These are phyloP conservation scores for Lophochroa leadbeateri DNA, from an alignment of 2,113 vertebrate species.

Conservation along the genomic window DNA sequence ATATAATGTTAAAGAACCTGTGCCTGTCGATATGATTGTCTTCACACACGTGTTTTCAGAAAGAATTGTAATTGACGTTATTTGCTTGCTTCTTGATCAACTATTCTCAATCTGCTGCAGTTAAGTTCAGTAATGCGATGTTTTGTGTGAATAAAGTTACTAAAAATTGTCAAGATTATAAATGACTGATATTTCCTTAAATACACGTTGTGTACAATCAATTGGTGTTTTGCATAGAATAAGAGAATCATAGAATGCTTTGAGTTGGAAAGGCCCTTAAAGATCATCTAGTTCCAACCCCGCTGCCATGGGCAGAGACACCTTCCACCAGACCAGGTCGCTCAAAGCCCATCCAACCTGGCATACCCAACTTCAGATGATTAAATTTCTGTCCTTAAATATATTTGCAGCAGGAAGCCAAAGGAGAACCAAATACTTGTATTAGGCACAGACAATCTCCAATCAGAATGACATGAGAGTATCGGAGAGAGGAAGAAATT, in stretches of 20 bases:
- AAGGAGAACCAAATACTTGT: background rate
- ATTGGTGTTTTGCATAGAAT: background rate
- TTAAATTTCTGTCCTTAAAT: background rate
- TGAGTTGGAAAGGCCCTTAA: background rate
- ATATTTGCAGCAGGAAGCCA: background rate
- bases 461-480: background rate
- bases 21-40: fast-evolving
- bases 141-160: background rate
- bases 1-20: background rate
- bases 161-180: background rate
- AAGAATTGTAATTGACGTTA: background rate
- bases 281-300: background rate
- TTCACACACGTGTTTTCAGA: background rate
- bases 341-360: background rate
- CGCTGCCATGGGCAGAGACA: background rate
- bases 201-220: background rate
- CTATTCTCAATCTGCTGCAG: background rate
- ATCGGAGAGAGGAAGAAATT: background rate
- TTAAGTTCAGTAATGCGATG: background rate
- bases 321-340: background rate
- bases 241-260: background rate
- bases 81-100: background rate
- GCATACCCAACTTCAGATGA: background rate
- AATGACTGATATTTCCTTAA: background rate
- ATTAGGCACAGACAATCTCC: background rate